Base-by-base conservation (phyloP, 1,140 invertebrate genomes). In the Dolichoris vasculosae region DNA sequence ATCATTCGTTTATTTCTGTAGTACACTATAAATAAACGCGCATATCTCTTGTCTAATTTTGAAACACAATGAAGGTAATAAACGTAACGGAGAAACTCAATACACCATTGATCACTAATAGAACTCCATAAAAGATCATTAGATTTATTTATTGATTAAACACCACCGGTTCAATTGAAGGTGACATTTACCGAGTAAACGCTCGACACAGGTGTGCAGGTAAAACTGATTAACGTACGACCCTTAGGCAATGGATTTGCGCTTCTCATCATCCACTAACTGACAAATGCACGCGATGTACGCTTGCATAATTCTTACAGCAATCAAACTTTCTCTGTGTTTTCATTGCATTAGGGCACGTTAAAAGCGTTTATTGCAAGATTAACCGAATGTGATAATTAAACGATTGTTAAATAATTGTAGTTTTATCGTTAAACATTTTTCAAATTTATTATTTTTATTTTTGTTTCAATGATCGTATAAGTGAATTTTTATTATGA, bases 241-340 rank as follows among this genome's bases (percentile, higher is more conserved):
- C 30, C 38, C 8, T 40, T 40, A 20, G 0, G 6, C 46, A 32
- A 79, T 38, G 26, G n/a, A 63, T 81, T 81, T 81, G n/a, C 78
- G n/a, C n/a, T 81, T 81, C 40, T 81, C 38, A 48, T 81, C 78
- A 81, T 48, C 38, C 20, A 30, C 75, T 63, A 55, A 43, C 23
- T 79, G 32, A 64, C 51, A 40, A 63, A 77, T 77, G 46, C 75
- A 48, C 75, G n/a, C 40, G 75, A 30, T 43, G 26, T 7, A 32
- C 38, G 38, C n/a, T 4, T 55, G 48, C 30, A 64, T 78, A 26
- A 78, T 59, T 59, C 48, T 15, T 26, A 2, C 7, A 38, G 48
- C 51, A 23, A 59, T 78, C 6, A 4, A 35, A 15, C 48, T 43
- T 26, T 43, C 7, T 32, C 48, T 51, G 26, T 3, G 32, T 1